These are phyloP conservation scores for Protobothrops flavoviridis DNA, from an alignment of 2,113 vertebrate genomes.

Conservation along the genomic window DNA sequence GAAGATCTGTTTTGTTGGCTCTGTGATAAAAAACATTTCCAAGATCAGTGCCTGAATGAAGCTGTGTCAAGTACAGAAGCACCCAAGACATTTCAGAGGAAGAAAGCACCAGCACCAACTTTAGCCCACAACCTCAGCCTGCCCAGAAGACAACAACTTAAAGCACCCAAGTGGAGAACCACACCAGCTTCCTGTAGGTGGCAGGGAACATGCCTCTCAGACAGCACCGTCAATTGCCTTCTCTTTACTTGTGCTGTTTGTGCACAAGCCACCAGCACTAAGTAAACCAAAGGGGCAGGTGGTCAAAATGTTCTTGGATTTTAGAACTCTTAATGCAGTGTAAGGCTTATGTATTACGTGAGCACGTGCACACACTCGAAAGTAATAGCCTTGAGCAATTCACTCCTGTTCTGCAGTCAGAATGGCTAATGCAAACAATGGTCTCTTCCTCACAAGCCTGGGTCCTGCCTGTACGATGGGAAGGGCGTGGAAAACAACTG, in stretches of 20 bases:
- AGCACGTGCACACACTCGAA: background rate
- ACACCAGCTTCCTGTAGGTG: conserved; percentile 1
- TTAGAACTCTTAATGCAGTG: background rate
- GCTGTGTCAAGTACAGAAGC: background rate
- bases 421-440: background rate
- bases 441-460: background rate
- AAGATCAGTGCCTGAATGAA: conserved; percentile 10
- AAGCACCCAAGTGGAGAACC: background rate
- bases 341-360: background rate
- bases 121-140: background rate
- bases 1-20: conserved; percentile 79
- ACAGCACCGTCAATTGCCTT: background rate
- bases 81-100: background rate
- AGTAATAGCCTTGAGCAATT: background rate
- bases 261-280: background rate
- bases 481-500: background rate
- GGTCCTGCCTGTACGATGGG: background rate
- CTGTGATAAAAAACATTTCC: conserved; percentile 61
- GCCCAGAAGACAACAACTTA: background rate
- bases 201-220: conserved; percentile 35
- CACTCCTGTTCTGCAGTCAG: background rate
- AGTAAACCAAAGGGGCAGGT: background rate
- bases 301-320: background rate
- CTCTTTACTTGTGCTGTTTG: background rate
- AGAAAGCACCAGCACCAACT: background rate